Conservation (phyloP, 2,888 invertebrate species). For the Eupithecia inturbata region DNA sequence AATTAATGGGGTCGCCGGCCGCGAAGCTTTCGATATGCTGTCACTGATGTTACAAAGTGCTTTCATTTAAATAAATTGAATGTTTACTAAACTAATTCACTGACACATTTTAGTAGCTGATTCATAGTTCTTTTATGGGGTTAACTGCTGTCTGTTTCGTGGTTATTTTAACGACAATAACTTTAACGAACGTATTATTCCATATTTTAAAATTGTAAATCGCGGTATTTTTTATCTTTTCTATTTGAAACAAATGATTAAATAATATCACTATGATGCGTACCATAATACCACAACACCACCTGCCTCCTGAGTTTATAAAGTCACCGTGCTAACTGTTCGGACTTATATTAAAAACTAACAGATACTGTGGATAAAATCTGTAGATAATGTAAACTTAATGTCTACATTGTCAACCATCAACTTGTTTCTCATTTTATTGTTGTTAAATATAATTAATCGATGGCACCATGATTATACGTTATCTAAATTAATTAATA, state of each 20-base stretch:
- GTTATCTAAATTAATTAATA: conserved; percentile 9
- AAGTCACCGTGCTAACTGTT: conserved; percentile 52
- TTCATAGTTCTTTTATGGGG: conserved; percentile 15
- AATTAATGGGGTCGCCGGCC: conserved; percentile 53
- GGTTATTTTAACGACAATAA: neutral
- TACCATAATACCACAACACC: conserved; percentile 10
- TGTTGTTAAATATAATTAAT: conserved; percentile 28
- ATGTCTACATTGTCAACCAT: conserved; percentile 51
- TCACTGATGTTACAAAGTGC: conserved; percentile 42
- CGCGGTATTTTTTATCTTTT: neutral
- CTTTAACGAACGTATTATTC: neutral
- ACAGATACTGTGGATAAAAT: conserved; percentile 53
- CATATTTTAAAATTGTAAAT: neutral
- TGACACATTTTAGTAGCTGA: conserved; percentile 36
- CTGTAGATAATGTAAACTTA: conserved; percentile 55
- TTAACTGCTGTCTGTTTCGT: neutral
- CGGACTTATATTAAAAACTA: conserved; percentile 59
- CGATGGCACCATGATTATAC: conserved; percentile 14
- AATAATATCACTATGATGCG: neutral
- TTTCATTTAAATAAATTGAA: conserved; percentile 47
- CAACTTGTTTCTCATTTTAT: conserved; percentile 47
- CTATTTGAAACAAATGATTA: neutral
- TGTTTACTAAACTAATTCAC: conserved; percentile 40
- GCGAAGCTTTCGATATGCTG: conserved; percentile 46
- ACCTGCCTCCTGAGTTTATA: conserved; percentile 44